Conservation (phyloP, 2,888 invertebrate species). For the Apoda limacodes region DNA sequence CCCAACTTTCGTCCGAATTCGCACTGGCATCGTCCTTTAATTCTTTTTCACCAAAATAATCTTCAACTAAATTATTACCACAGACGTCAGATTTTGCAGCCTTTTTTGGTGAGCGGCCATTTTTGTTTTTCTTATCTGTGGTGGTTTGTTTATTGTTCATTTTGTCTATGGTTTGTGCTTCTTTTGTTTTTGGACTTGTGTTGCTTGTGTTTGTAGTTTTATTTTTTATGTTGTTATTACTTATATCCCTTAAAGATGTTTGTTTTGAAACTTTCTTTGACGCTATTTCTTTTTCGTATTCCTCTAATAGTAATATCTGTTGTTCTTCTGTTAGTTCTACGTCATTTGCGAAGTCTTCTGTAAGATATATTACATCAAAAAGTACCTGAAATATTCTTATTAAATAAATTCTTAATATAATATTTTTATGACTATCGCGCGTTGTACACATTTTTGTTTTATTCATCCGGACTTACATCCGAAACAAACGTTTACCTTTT, state of each 20-base stretch:
- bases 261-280: conserved; percentile 47
- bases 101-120: conserved; percentile 41
- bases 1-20: conserved; percentile 71
- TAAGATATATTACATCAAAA: conserved; percentile 28
- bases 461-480: no score
- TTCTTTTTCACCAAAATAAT: conserved; percentile 62
- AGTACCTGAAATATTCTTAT: conserved; percentile 20
- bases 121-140: conserved; percentile 28
- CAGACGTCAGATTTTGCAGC: conserved; percentile 49
- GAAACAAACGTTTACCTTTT: no score
- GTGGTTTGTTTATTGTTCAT: conserved; percentile 27
- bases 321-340: conserved; percentile 79
- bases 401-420: no score
- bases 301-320: conserved; percentile 74
- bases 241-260: conserved; percentile 33
- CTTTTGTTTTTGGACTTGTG: conserved; percentile 27
- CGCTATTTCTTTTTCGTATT: conserved; percentile 75
- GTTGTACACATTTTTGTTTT: no score
- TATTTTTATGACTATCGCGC: no score
- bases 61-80: conserved; percentile 62
- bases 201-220: conserved; percentile 31
- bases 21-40: conserved; percentile 59
- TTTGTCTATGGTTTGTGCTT: conserved; percentile 37
- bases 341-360: conserved; percentile 74
- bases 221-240: conserved; percentile 42